phyloP scores from a whole-genome alignment of 2,113 vertebrate species.

The Rana temporaria region DNA sequence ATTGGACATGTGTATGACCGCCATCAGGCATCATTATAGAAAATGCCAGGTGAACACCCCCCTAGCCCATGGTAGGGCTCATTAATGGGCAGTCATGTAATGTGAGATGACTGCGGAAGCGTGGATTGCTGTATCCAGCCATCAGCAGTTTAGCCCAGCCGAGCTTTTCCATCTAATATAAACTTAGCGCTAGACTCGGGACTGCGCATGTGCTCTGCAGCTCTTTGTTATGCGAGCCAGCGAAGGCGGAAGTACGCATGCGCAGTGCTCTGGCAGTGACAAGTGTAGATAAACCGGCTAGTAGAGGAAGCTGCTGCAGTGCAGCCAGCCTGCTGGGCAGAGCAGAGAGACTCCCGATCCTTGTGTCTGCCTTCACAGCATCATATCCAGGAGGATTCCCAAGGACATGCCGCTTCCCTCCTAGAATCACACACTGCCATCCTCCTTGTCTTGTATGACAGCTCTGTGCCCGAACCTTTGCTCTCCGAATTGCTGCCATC shows the following conservation, averaged over 20 bases:
- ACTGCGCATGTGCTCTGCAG: background rate
- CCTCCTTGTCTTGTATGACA: background rate
- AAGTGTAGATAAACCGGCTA: constrained; percentile 49
- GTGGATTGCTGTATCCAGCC: no score
- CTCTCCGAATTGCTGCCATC: background rate
- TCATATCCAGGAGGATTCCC: background rate
- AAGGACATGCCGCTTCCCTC: no score
- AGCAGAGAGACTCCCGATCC: background rate
- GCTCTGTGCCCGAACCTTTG: background rate
- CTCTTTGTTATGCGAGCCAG: constrained; percentile 26
- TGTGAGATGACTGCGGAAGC: no score
- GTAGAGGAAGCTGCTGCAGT: constrained; percentile 48
- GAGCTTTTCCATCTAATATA: background rate
- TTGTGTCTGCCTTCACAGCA: background rate
- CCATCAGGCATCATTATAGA: no score
- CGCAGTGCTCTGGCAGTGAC: constrained; percentile 19
- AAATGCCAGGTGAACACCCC: no score
- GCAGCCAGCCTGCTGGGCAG: constrained; percentile 40
- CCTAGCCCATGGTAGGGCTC: no score
- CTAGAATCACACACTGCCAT: no score
- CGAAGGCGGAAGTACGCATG: constrained; percentile 21
- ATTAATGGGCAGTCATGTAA: no score
- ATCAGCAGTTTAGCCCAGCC: no score
- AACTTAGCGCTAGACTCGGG: background rate
- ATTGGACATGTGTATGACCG: no score